Base-by-base conservation (phyloP, 2,797 vertebrate genomes). In the Gambusia yucatana region DNA sequence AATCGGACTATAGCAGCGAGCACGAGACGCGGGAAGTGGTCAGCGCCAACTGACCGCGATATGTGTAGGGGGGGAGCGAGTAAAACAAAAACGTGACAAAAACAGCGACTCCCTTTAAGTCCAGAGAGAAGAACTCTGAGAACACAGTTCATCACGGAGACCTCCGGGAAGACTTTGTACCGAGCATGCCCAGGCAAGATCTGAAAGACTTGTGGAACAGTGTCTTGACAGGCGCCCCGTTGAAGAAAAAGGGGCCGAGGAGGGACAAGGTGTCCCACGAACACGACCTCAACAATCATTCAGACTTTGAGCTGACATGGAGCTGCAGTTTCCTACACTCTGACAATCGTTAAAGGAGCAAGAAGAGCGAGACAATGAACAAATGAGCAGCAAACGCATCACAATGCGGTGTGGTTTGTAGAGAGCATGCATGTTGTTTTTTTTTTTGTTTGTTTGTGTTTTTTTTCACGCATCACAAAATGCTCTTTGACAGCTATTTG, bases 1-100 rank as follows among this genome's bases (percentile, higher is more conserved):
- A 99, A 96, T 99, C 98, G 93, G 98, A 99, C 97, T 99, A 99
- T 96, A 99, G 98, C 94, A 99, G 98, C 73, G 98, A 99, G 92
- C 98, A 97, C 0, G 98, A 99, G 95, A 96, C 97, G 77, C 97
- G 96, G 63, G 97, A 98, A 96, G 96, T 96, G 73, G 96, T 98
- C 94, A 96, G 96, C 87, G 96, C 98, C 96, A 99, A 99, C 96
- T 99, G 96, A 98, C 94, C 78, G 87, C 83, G 89, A 94, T 93
- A 94, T 93, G 95, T 1, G 52, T 79, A 22, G 50, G 57, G 80
- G 50, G 50, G 8, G 2, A 22, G 22, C 8, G 22, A 52, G 50
- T 52, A 52, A 52, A 52, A 25, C 20, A 22, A 22, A 9, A 3
- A 22, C 46, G 14, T 73, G 65, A 46, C 43, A 3, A 57, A 50